Evolutionary conservation across 2,113 vertebrate species (phyloP).

Genomic region (Panthera tigris): DNA sequence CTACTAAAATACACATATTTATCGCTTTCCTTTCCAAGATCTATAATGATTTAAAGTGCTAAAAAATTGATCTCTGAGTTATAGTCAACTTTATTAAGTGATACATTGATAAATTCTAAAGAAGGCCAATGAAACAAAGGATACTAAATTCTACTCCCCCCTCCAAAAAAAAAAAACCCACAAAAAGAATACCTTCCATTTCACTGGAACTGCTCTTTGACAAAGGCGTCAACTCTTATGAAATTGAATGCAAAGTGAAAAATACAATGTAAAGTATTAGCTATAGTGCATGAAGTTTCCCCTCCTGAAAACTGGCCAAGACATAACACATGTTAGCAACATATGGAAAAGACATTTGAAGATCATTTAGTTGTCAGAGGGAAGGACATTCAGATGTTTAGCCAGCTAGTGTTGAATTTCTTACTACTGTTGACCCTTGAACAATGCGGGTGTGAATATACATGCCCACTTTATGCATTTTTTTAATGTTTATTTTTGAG

Average conservation of each 20-base stretch:
- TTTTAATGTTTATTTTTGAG: background rate
- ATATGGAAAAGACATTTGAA: background rate
- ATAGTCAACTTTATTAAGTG: background rate
- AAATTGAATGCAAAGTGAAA: background rate
- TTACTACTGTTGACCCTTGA: background rate
- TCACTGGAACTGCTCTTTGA: background rate
- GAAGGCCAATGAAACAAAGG: background rate
- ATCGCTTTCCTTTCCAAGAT: background rate
- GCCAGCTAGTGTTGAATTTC: background rate
- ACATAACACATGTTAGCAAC: background rate
- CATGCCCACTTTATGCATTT: background rate
- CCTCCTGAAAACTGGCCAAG: background rate
- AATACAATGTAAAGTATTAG: background rate
- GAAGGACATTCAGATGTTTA: background rate
- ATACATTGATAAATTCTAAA: background rate
- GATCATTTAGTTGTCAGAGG: background rate
- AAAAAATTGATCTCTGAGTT: background rate
- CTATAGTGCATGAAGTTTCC: fast-evolving
- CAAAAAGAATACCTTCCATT: background rate
- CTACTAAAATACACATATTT: background rate
- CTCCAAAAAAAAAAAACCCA: background rate
- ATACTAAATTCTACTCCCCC: fast-evolving
- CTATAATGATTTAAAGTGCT: background rate
- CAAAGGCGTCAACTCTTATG: background rate
- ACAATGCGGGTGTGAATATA: background rate